Conservation (phyloP, 1,140 invertebrate species). For the Meloidogyne chitwoodi region DNA sequence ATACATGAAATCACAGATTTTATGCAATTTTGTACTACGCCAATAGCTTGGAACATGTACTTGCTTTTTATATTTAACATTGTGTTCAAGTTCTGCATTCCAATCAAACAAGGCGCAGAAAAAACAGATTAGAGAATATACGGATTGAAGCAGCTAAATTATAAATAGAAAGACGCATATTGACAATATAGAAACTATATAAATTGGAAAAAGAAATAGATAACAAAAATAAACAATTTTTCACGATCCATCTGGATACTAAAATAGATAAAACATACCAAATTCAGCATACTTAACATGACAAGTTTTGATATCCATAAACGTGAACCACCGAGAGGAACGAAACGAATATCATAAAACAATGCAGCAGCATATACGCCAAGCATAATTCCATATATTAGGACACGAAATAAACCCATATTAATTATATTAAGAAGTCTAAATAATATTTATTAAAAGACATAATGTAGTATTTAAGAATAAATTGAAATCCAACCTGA, state of each 20-base stretch:
- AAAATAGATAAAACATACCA: slow-evolving; percentile 27
- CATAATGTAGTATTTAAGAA: neutral
- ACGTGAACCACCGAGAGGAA: slow-evolving; percentile 59
- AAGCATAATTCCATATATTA: slow-evolving; percentile 49
- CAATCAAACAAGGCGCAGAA: slow-evolving; percentile 49
- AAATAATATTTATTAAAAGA: slow-evolving; percentile 2
- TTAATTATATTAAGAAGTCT: neutral
- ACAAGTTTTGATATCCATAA: slow-evolving; percentile 62
- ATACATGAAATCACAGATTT: slow-evolving; percentile 52
- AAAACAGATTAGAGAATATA: slow-evolving; percentile 48
- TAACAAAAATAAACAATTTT: no score
- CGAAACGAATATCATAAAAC: slow-evolving; percentile 57
- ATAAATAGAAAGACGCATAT: no score
- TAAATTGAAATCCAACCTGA: neutral
- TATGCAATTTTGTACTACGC: slow-evolving; percentile 44
- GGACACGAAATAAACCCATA: slow-evolving; percentile 44
- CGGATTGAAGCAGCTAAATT: slow-evolving; percentile 67
- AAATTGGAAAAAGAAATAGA: no score
- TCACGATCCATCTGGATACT: neutral
- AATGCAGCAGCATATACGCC: slow-evolving; percentile 44
- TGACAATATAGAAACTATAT: no score
- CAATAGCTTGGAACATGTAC: slow-evolving; percentile 46
- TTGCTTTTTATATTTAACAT: slow-evolving; percentile 22
- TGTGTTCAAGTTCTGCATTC: slow-evolving; percentile 38
- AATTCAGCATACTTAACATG: slow-evolving; percentile 56